phyloP scores from a whole-genome alignment of 1,140 invertebrate species.

The Vanessa tameamea region DNA sequence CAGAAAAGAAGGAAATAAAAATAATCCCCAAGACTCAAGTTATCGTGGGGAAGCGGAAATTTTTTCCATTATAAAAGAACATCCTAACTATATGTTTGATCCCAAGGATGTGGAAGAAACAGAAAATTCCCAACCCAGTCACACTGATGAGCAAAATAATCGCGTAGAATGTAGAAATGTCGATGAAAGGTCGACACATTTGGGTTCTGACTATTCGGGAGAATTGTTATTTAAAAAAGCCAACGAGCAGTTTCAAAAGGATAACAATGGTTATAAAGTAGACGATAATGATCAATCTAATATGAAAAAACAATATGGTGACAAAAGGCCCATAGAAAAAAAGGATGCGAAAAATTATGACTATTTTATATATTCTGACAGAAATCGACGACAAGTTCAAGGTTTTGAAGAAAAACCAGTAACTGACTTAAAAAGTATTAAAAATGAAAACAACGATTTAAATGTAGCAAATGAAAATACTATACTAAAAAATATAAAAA shows the following conservation, averaged over 20 bases:
- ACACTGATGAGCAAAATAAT: slow-evolving; percentile 29
- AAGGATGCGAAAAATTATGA: slow-evolving; percentile 23
- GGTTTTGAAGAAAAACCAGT: slow-evolving; percentile 37
- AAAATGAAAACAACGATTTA: slow-evolving; percentile 38
- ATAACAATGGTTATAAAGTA: slow-evolving; percentile 13
- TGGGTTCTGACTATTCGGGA: slow-evolving; percentile 15
- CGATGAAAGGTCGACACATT: background rate
- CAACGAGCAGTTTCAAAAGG: slow-evolving; percentile 4
- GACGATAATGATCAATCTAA: slow-evolving; percentile 12
- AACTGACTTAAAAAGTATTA: slow-evolving; percentile 24
- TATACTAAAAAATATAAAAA: slow-evolving; percentile 68
- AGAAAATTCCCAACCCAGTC: slow-evolving; percentile 38
- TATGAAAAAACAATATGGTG: slow-evolving; percentile 8
- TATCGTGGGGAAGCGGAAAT: background rate
- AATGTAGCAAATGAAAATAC: slow-evolving; percentile 45
- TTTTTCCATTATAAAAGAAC: background rate
- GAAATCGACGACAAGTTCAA: slow-evolving; percentile 55
- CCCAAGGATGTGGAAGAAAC: slow-evolving; percentile 36
- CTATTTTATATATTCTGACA: slow-evolving; percentile 20
- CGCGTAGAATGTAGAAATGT: background rate
- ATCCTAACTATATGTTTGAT: background rate
- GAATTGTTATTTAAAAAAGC: slow-evolving; percentile 25
- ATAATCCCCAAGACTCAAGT: background rate
- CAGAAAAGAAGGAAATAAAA: slow-evolving; percentile 17
- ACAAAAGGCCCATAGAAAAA: slow-evolving; percentile 23